A percentile compares a stretch with the other conserved stretches of the same genome.
These are phyloP conservation scores for Hydra vulgaris DNA, from an alignment of 30 jellyfish, hydroid and myxozoan genomes.

Conservation along the genomic window DNA sequence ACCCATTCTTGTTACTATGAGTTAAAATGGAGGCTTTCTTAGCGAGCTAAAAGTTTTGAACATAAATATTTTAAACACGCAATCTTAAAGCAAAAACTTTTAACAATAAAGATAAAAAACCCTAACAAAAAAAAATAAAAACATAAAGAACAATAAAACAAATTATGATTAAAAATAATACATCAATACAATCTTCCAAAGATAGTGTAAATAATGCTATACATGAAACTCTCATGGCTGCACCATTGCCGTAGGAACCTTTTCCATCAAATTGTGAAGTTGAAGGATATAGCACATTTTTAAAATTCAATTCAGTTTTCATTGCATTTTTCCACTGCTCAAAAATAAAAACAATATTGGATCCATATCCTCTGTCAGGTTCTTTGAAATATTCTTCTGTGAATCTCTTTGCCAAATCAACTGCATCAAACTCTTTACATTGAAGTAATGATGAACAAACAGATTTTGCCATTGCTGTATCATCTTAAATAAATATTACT, in stretches of 20 bases:
- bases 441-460: slow-evolving; percentile 55
- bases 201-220: slow-evolving; percentile 49
- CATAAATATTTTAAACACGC: background rate
- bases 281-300: slow-evolving; percentile 51
- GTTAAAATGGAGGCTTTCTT: slow-evolving; percentile 58
- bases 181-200: slow-evolving; percentile 28
- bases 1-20: slow-evolving; percentile 68
- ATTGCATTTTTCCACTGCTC: slow-evolving; percentile 38
- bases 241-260: slow-evolving; percentile 96
- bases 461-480: slow-evolving; percentile 77
- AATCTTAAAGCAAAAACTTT: background rate
- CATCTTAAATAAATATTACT: slow-evolving; percentile 37
- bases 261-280: slow-evolving; percentile 75
- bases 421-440: slow-evolving; percentile 50
- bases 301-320: slow-evolving; percentile 6
- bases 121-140: too few species aligned
- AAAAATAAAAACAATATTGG: slow-evolving; percentile 46
- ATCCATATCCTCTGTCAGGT: slow-evolving; percentile 78
- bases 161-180: background rate
- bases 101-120: background rate
- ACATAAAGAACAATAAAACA: too few species aligned
- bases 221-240: slow-evolving; percentile 97
- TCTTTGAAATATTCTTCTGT: slow-evolving; percentile 36
- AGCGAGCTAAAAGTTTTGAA: slow-evolving; percentile 49
- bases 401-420: slow-evolving; percentile 60